Conservation (phyloP, 1,140 invertebrate genomes). For the Brachionus rubens region DNA sequence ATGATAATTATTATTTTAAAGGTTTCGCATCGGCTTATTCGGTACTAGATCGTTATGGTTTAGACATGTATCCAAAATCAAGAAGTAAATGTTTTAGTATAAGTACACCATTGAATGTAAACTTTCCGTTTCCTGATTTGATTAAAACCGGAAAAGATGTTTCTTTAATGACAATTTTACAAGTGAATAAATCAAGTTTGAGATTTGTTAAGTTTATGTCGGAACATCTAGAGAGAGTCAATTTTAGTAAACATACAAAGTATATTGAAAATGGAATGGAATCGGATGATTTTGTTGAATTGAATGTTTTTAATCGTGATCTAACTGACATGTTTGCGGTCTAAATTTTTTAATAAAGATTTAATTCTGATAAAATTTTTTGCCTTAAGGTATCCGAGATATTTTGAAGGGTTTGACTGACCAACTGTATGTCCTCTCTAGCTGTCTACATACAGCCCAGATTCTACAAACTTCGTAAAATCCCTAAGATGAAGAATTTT, state of each 20-base stretch:
- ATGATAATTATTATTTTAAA: constrained; percentile 15
- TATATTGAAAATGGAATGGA: constrained; percentile 39
- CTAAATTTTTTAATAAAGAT: too few relatives aligned
- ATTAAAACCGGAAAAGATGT: background rate
- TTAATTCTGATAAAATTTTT: too few relatives aligned
- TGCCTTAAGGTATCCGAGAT: too few relatives aligned
- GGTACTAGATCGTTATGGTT: background rate
- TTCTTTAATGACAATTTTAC: constrained; percentile 22
- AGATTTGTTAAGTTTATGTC: background rate
- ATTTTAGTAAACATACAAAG: constrained; percentile 8
- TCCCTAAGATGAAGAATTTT: too few relatives aligned
- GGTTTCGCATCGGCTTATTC: background rate
- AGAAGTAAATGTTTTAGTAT: constrained; percentile 30
- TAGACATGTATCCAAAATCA: constrained; percentile 39
- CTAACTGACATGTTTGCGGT: constrained; percentile 17
- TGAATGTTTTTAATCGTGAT: constrained; percentile 30
- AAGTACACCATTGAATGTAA: background rate
- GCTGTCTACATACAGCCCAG: too few relatives aligned
- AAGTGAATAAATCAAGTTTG: constrained; percentile 26
- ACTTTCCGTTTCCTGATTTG: background rate
- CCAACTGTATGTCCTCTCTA: too few relatives aligned
- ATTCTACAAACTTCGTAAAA: too few relatives aligned
- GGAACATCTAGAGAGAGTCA: background rate
- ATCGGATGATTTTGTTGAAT: constrained; percentile 26
- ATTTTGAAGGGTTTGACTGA: too few relatives aligned